A percentile compares a stretch with the other conserved stretches of the same genome.
These are phyloP conservation scores for Pimpla rufipes DNA, from an alignment of 2,888 invertebrate species.

Conservation along the genomic window DNA sequence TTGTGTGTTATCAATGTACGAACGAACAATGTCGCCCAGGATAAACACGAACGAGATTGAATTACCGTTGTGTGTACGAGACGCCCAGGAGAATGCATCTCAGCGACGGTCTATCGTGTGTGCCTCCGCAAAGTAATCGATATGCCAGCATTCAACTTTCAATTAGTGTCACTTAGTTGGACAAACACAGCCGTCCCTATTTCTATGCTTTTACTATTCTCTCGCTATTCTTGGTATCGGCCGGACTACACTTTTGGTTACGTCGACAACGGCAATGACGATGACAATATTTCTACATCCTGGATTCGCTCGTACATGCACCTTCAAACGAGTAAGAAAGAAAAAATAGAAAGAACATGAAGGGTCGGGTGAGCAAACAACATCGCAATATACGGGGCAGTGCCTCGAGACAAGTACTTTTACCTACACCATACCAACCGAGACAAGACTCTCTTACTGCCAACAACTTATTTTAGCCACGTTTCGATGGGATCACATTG, in stretches of 20 bases:
- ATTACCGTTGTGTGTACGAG: slow-evolving; percentile 68
- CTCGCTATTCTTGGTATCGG: slow-evolving; percentile 11
- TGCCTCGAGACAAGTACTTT: no score
- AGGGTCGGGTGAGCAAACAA: neutral
- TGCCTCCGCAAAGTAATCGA: slow-evolving; percentile 78
- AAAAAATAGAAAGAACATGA: neutral
- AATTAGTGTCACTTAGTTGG: slow-evolving; percentile 84
- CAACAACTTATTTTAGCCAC: no score
- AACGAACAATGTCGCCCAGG: slow-evolving; percentile 63
- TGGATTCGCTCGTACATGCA: neutral
- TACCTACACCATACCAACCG: no score
- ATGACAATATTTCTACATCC: neutral
- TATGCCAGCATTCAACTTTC: slow-evolving; percentile 83
- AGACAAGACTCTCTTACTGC: no score
- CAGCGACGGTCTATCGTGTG: slow-evolving; percentile 70
- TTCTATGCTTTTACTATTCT: slow-evolving; percentile 67
- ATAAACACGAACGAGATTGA: slow-evolving; percentile 78
- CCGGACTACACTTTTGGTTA: slow-evolving; percentile 62
- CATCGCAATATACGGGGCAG: neutral
- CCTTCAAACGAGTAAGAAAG: neutral
- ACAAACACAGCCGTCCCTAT: slow-evolving; percentile 83
- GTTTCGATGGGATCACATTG: no score
- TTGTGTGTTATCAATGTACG: slow-evolving; percentile 10
- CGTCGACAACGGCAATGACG: slow-evolving; percentile 44
- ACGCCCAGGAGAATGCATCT: neutral